These are phyloP conservation scores for Forbesichthys papilliferus DNA, from an alignment of 2,113 vertebrate species.

Conservation along the genomic window DNA sequence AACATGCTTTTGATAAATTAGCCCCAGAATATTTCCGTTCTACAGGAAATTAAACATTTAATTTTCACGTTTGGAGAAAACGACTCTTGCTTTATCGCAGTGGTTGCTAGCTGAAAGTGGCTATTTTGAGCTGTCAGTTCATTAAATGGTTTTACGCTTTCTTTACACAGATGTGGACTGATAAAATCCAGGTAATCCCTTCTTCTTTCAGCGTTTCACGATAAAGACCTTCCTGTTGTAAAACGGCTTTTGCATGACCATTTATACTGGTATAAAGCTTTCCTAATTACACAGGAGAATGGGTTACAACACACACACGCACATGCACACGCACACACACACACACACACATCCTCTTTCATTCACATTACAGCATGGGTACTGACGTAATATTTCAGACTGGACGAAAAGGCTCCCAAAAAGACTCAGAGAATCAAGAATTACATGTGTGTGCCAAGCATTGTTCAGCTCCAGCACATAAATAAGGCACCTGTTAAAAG, in stretches of 20 bases:
- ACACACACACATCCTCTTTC: conserved; percentile 39
- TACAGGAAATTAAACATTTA: neutral
- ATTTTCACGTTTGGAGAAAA: neutral
- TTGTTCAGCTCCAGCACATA: conserved; percentile 44
- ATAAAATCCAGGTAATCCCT: neutral
- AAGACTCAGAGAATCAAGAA: conserved; percentile 34
- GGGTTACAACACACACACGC: conserved; percentile 41
- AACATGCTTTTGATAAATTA: neutral
- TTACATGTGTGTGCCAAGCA: conserved; percentile 35
- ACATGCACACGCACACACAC: neutral
- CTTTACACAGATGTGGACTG: conserved; percentile 10
- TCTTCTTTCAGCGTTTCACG: neutral
- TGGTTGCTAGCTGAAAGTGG: neutral
- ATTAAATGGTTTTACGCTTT: neutral
- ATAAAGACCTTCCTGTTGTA: neutral
- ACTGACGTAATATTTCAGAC: conserved; percentile 50
- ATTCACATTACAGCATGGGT: conserved; percentile 49
- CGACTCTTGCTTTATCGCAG: neutral
- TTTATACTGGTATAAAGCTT: conserved; percentile 19
- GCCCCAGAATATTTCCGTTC: neutral
- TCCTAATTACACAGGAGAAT: conserved; percentile 45
- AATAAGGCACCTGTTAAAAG: conserved; percentile 69
- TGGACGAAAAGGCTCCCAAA: neutral
- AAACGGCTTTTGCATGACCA: too few relatives aligned
- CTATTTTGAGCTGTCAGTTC: neutral